Conservation (phyloP, 1,140 invertebrate species). For the Mesaphorura yosii region DNA sequence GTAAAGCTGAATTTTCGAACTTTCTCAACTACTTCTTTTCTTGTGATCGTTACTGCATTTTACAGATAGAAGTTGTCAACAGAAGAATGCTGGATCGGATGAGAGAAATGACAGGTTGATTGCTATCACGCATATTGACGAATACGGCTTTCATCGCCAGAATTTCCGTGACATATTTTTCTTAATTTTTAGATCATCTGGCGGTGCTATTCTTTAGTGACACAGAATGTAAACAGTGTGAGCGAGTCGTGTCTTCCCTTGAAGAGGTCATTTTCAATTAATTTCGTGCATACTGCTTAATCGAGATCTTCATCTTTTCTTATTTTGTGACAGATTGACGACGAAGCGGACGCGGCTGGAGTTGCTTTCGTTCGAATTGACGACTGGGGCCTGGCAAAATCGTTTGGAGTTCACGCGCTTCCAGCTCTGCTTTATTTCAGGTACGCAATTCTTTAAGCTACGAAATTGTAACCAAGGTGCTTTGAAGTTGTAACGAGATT, state of each 20-base stretch:
- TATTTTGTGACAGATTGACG: no score
- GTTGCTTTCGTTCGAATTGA: constrained; percentile 90
- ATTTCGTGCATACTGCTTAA: no score
- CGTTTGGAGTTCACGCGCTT: constrained; percentile 73
- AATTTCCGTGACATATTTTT: no score
- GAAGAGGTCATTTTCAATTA: constrained; percentile 91
- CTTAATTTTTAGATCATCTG: no score
- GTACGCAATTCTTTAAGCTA: constrained; percentile 9
- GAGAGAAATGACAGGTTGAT: constrained; percentile 66
- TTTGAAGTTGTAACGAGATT: neutral
- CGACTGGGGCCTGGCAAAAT: constrained; percentile 71
- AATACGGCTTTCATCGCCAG: neutral
- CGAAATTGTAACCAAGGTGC: neutral
- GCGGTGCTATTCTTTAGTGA: constrained; percentile 89
- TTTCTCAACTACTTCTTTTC: neutral
- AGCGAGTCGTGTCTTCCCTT: constrained; percentile 70
- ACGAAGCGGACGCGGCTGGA: constrained; percentile 59
- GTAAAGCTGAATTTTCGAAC: constrained; percentile 28
- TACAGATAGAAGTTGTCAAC: constrained; percentile 78
- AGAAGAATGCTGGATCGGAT: constrained; percentile 88
- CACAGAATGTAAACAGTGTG: constrained; percentile 80
- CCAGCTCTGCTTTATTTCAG: constrained; percentile 40
- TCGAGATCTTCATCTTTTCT: no score
- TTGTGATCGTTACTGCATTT: neutral
- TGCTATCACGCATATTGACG: neutral